These are phyloP conservation scores for Galeruca laticollis DNA, from an alignment of 2,888 invertebrate genomes.

Conservation along the genomic window DNA sequence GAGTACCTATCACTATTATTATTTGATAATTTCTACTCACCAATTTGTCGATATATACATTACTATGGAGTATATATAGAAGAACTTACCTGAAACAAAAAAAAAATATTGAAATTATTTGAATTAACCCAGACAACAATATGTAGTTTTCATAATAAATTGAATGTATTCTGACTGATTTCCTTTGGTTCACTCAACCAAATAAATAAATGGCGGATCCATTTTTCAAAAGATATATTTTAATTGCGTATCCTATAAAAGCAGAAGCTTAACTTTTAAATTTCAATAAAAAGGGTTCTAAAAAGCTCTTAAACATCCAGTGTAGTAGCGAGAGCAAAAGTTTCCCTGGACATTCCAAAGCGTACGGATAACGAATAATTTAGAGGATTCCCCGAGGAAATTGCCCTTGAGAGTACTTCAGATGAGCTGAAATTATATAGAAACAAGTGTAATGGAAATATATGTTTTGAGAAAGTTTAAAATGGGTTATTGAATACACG, in stretches of 20 bases:
- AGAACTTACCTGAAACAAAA: conserved; percentile 1
- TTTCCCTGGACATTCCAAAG: conserved; percentile 44
- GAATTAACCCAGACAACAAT: neutral
- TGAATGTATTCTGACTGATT: neutral
- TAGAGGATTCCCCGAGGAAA: conserved; percentile 47
- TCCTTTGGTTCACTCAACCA: neutral
- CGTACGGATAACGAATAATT: conserved; percentile 45
- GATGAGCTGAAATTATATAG: conserved; percentile 49
- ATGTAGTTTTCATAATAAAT: neutral
- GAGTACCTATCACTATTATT: neutral
- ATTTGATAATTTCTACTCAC: neutral
- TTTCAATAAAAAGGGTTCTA: conserved; percentile 53
- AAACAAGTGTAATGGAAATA: conserved; percentile 51
- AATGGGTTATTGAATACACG: conserved; percentile 43
- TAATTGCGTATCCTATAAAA: neutral
- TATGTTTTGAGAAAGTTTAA: conserved; percentile 49
- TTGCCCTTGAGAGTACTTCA: conserved; percentile 45
- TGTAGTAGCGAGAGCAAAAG: conserved; percentile 18
- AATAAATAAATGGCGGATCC: neutral
- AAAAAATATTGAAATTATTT: neutral
- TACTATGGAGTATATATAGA: neutral
- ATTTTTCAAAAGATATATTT: neutral
- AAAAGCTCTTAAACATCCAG: conserved; percentile 53
- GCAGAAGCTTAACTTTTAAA: conserved; percentile 20
- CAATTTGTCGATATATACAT: neutral